Percentiles rank a stretch among this genome's conserved stretches.
Conservation (phyloP, 2,888 invertebrate genomes). For the Hemithea aestivaria region DNA sequence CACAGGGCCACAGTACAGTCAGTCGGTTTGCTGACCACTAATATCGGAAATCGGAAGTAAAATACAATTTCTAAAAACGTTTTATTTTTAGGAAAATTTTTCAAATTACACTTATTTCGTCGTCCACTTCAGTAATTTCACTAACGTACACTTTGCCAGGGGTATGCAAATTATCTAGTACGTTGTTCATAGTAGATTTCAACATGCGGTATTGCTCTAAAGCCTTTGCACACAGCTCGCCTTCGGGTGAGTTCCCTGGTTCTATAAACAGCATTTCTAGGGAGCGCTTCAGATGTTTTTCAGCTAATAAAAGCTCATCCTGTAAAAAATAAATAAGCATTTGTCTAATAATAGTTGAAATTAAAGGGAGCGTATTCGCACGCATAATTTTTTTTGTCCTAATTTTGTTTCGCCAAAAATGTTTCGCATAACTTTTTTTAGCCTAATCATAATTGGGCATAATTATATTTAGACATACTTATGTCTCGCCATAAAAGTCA, state of each 20-base stretch:
- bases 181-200: slow-evolving; percentile 67
- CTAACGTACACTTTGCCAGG: slow-evolving; percentile 51
- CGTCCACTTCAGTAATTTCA: slow-evolving; percentile 17
- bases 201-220: slow-evolving; percentile 81
- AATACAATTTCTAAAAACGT: too few relatives aligned
- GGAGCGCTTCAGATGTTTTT: slow-evolving; percentile 79
- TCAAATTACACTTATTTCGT: slow-evolving; percentile 15
- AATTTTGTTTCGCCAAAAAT: too few relatives aligned
- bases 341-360: too few relatives aligned
- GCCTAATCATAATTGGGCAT: too few relatives aligned
- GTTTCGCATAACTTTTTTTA: too few relatives aligned
- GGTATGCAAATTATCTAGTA: slow-evolving; percentile 53
- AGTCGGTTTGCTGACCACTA: too few relatives aligned
- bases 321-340: slow-evolving; percentile 30
- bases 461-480: too few relatives aligned
- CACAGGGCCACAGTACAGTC: too few relatives aligned
- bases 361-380: too few relatives aligned
- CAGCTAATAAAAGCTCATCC: slow-evolving; percentile 78
- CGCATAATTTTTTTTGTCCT: too few relatives aligned
- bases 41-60: too few relatives aligned
- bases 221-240: slow-evolving; percentile 83
- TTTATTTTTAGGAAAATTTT: neutral
- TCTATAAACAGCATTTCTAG: slow-evolving; percentile 84
- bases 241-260: slow-evolving; percentile 85
- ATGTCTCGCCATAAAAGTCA: too few relatives aligned